Percentiles rank a stretch among this genome's conserved stretches.
These are phyloP conservation scores for Drosophila kepulauana DNA, from an alignment of 1,140 invertebrate species.

Conservation along the genomic window DNA sequence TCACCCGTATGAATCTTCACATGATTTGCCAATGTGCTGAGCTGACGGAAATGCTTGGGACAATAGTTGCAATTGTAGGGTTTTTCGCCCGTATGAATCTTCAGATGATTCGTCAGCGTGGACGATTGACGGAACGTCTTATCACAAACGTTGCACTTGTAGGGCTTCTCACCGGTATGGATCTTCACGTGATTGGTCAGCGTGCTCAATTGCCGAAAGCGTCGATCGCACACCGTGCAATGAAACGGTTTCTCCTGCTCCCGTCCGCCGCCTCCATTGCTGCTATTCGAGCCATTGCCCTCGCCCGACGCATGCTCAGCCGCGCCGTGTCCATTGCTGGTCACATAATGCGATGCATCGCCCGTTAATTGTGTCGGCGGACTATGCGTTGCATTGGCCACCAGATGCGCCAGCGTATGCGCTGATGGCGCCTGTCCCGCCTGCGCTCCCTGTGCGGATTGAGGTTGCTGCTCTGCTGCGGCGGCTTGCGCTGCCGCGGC, in stretches of 20 bases:
- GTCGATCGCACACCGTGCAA: slow-evolving; percentile 83
- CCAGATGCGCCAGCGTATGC: slow-evolving; percentile 70
- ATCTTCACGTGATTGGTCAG: slow-evolving; percentile 85
- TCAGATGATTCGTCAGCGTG: slow-evolving; percentile 84
- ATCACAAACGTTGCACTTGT: slow-evolving; percentile 84
- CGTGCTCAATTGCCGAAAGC: slow-evolving; percentile 84
- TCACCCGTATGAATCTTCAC: slow-evolving; percentile 84
- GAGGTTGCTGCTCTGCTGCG: slow-evolving; percentile 57
- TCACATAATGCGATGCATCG: slow-evolving; percentile 61
- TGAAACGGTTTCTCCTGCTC: slow-evolving; percentile 83
- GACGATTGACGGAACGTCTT: slow-evolving; percentile 85
- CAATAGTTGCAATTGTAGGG: slow-evolving; percentile 84
- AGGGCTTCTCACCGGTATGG: slow-evolving; percentile 84
- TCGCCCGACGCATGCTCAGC: slow-evolving; percentile 58
- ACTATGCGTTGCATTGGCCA: slow-evolving; percentile 69
- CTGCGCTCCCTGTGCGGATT: slow-evolving; percentile 14
- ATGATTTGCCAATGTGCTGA: slow-evolving; percentile 84
- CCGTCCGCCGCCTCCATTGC: slow-evolving; percentile 46
- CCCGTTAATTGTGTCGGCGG: slow-evolving; percentile 60
- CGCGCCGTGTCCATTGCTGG: slow-evolving; percentile 64
- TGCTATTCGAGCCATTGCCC: slow-evolving; percentile 47
- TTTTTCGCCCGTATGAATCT: slow-evolving; percentile 85
- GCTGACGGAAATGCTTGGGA: slow-evolving; percentile 84
- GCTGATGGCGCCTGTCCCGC: slow-evolving; percentile 47
- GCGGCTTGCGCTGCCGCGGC: slow-evolving; percentile 81